Evolutionary conservation across 2,888 invertebrate species (phyloP).

Genomic region (Latheticus oryzae): DNA sequence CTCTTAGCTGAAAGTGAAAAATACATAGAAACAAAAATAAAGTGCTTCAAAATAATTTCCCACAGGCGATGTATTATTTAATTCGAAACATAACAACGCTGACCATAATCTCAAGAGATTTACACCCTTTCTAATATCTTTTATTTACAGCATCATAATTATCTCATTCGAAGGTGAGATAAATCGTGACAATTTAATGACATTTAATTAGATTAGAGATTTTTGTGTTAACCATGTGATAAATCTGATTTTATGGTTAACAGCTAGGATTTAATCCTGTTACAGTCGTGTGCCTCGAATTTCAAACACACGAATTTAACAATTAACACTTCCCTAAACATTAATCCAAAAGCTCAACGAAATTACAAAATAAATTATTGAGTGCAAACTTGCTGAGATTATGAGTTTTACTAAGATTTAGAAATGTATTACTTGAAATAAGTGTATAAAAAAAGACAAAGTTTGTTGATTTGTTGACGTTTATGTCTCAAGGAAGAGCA

Average conservation of each 20-base stretch:
- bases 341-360: constrained; percentile 1
- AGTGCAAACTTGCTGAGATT: constrained; percentile 2
- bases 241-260: constrained; percentile 34
- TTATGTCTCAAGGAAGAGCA: constrained; percentile 10
- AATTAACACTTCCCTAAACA: constrained; percentile 25
- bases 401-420: not conserved
- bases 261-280: constrained; percentile 28
- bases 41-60: constrained; percentile 41
- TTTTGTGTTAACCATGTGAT: constrained; percentile 15
- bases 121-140: constrained; percentile 17
- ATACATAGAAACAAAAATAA: constrained; percentile 32
- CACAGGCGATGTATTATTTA: constrained; percentile 41
- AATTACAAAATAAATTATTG: constrained; percentile 1
- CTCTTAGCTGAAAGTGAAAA: constrained; percentile 29
- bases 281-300: constrained; percentile 16
- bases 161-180: constrained; percentile 7
- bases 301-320: constrained; percentile 9
- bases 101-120: constrained; percentile 21
- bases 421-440: constrained; percentile 1
- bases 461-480: constrained; percentile 1
- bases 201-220: constrained; percentile 12
- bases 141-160: constrained; percentile 29
- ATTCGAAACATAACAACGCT: constrained; percentile 36
- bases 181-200: constrained; percentile 14
- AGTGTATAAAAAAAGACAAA: constrained; percentile 2